These are phyloP conservation scores for Pogonocichla stellata DNA, from an alignment of 2,113 vertebrate genomes.

Conservation along the genomic window DNA sequence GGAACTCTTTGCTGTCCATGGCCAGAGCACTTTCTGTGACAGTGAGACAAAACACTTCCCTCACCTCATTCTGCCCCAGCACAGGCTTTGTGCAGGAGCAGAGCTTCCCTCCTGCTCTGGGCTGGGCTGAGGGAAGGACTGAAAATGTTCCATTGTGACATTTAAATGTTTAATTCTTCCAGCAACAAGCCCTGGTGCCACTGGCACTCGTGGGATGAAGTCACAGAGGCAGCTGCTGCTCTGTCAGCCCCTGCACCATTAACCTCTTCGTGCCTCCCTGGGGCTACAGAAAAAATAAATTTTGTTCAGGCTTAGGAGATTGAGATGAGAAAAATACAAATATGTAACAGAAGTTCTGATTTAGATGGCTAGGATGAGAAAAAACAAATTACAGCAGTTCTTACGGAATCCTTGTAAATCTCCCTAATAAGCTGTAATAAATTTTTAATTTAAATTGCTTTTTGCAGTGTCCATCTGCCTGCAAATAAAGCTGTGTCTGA, in stretches of 20 bases:
- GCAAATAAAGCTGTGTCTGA: background rate
- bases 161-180: background rate
- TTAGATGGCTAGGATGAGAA: background rate
- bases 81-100: background rate
- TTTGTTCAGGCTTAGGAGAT: background rate
- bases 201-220: background rate
- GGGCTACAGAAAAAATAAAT: background rate
- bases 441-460: background rate
- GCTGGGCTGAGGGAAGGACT: background rate
- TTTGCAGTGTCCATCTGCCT: background rate
- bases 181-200: background rate
- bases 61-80: background rate
- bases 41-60: background rate
- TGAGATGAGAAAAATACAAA: rapidly evolving
- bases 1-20: background rate
- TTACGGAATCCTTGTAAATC: background rate
- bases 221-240: background rate
- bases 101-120: background rate
- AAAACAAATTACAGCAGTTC: background rate
- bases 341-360: background rate
- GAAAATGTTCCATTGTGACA: background rate
- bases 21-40: background rate
- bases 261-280: background rate
- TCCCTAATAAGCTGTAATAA: background rate
- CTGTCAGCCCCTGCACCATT: background rate